Evolutionary conservation across 2,797 vertebrate genomes (phyloP).

Genomic region (Squalus acanthias): DNA sequence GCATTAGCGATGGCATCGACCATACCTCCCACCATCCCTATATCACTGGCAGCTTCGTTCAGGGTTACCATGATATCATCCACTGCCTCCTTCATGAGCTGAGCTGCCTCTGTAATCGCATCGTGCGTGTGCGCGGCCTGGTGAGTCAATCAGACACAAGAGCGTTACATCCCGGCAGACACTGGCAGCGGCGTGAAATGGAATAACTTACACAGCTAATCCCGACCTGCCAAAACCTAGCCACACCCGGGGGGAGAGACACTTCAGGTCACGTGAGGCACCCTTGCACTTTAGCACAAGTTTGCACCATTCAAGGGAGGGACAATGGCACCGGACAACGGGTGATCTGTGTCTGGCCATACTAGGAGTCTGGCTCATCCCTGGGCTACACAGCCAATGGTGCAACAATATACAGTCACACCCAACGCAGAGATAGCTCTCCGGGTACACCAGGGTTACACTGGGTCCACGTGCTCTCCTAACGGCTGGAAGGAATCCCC

Average conservation of each 20-base stretch:
- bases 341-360: not conserved
- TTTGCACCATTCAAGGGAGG: not conserved
- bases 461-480: no score
- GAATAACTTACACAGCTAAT: not conserved
- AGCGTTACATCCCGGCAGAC: not conserved
- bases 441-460: no score
- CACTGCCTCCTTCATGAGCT: conserved; percentile 94
- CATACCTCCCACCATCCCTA: conserved; percentile 94
- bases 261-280: not conserved
- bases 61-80: conserved; percentile 96
- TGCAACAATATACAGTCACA: no score
- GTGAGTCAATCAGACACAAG: not conserved
- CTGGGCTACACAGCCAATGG: not conserved
- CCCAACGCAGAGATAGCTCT: not conserved
- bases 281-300: not conserved
- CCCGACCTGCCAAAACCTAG: not conserved
- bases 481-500: no score
- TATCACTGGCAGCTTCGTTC: conserved; percentile 93
- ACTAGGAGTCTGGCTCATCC: not conserved
- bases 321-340: no score
- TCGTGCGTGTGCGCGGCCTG: conserved; percentile 89
- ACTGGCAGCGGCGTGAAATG: not conserved
- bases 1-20: conserved; percentile 89
- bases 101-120: conserved; percentile 85
- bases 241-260: not conserved